Evolutionary conservation across 2,888 invertebrate genomes (phyloP).

Genomic region (Thera britannica): DNA sequence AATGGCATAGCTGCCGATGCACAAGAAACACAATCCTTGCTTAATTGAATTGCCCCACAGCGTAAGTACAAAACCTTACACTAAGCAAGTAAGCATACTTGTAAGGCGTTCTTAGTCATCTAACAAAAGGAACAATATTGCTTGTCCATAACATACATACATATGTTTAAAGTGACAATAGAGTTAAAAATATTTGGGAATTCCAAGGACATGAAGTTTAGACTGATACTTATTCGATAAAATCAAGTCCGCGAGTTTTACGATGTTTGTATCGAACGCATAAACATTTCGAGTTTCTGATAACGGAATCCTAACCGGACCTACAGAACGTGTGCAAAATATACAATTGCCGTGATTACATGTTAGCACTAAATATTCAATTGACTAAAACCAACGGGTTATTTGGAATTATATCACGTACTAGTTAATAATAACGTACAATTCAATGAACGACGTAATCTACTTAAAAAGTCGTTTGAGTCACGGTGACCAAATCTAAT

Average conservation of each 20-base stretch:
- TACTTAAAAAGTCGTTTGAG: conserved; percentile 32
- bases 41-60: conserved; percentile 59
- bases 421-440: conserved; percentile 50
- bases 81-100: conserved; percentile 22
- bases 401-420: conserved; percentile 57
- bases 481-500: conserved; percentile 35
- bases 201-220: conserved; percentile 41
- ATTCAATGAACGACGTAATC: conserved; percentile 45
- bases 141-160: conserved; percentile 20
- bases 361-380: conserved; percentile 54
- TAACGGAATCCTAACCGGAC: conserved; percentile 58
- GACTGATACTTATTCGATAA: conserved; percentile 21
- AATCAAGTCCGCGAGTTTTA: conserved; percentile 19
- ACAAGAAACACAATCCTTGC: conserved; percentile 53
- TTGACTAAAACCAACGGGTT: conserved; percentile 48
- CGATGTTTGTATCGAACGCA: conserved; percentile 36
- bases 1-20: conserved; percentile 42
- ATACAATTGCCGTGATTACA: conserved; percentile 53
- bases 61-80: conserved; percentile 36
- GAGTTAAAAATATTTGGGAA: conserved; percentile 48
- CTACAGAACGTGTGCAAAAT: conserved; percentile 56
- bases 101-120: conserved; percentile 50
- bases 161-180: conserved; percentile 30
- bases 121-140: conserved; percentile 43
- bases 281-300: conserved; percentile 39